These are phyloP conservation scores for Perca flavescens DNA, from an alignment of 2,113 vertebrate genomes.

Conservation along the genomic window DNA sequence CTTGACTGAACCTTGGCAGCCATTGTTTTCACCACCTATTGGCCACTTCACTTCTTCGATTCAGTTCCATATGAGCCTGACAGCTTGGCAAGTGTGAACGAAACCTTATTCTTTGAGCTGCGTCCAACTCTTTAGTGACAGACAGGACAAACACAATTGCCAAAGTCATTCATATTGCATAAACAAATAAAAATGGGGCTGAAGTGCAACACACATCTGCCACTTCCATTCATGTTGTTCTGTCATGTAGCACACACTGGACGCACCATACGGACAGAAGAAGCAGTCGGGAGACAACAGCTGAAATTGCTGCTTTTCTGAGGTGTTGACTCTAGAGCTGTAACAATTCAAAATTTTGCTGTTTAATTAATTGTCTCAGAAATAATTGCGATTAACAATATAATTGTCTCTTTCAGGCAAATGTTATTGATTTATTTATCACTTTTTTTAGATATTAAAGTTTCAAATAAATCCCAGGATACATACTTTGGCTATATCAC, in stretches of 20 bases:
- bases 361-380: no score
- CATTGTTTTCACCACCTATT: conserved; percentile 22
- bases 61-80: background rate
- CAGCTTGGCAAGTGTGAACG: conserved; percentile 12
- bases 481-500: no score
- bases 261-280: background rate
- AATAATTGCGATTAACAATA: no score
- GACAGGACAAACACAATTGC: background rate
- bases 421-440: no score
- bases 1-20: background rate
- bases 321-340: background rate
- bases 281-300: background rate
- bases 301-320: background rate
- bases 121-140: background rate
- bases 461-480: no score
- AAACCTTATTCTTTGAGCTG: conserved; percentile 17
- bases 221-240: background rate
- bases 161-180: background rate
- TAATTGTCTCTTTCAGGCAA: no score
- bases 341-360: no score
- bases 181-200: background rate
- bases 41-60: conserved; percentile 6
- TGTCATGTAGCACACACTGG: background rate
- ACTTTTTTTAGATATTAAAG: no score
- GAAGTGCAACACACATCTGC: background rate